Evolutionary conservation across 2,113 vertebrate genomes (phyloP).

Genomic region (Fukomys damarensis): DNA sequence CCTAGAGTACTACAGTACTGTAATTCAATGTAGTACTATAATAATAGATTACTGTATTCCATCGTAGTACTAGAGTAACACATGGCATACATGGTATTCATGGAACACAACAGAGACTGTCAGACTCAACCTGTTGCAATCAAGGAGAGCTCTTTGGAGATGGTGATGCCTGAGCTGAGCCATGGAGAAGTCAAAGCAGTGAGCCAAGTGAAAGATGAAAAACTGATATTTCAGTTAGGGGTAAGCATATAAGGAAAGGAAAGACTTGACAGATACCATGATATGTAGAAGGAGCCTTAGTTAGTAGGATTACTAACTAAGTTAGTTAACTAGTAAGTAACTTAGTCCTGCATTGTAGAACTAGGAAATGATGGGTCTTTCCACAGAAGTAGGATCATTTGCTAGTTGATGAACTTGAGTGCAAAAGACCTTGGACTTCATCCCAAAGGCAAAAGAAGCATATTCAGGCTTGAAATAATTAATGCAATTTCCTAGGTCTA

Average conservation of each 20-base stretch:
- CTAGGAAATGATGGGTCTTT: background rate
- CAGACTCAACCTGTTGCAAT: background rate
- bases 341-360: background rate
- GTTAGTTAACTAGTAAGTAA: no score
- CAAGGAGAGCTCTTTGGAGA: background rate
- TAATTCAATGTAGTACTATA: background rate
- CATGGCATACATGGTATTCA: fast-evolving
- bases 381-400: background rate
- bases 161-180: background rate
- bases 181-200: background rate
- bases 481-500: background rate
- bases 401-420: background rate
- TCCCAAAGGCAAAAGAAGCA: background rate
- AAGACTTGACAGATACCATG: background rate
- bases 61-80: background rate
- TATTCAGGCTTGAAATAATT: background rate
- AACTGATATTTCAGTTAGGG: background rate
- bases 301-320: no score
- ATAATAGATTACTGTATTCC: background rate
- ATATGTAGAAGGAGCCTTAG: background rate
- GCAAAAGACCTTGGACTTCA: background rate
- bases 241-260: background rate
- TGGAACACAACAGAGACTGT: background rate
- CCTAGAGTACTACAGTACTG: background rate
- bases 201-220: background rate